Evolutionary conservation across 2,888 invertebrate species (phyloP).

Genomic region (Tricholauxania praeusta): DNA sequence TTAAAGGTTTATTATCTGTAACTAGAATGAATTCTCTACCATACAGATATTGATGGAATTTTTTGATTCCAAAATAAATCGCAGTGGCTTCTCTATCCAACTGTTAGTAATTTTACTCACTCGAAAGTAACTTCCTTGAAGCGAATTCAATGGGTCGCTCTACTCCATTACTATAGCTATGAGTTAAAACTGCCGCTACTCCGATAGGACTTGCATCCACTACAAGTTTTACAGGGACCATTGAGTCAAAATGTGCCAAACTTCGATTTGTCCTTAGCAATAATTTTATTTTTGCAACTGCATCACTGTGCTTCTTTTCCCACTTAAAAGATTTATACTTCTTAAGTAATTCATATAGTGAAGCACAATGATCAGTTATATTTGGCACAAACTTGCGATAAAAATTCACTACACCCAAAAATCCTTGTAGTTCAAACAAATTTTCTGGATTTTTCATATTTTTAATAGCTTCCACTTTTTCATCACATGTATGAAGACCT

Average conservation of each 20-base stretch:
- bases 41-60: background rate
- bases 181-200: constrained; percentile 57
- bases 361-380: constrained; percentile 18
- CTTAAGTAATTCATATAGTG: too few species aligned
- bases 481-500: constrained; percentile 1
- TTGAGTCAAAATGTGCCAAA: constrained; percentile 49
- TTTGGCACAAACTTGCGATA: constrained; percentile 59
- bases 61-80: constrained; percentile 12
- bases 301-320: constrained; percentile 51
- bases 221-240: constrained; percentile 34
- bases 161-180: constrained; percentile 55
- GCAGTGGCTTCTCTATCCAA: constrained; percentile 30
- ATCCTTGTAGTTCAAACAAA: constrained; percentile 49
- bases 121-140: constrained; percentile 47
- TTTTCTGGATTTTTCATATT: constrained; percentile 44
- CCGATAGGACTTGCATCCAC: constrained; percentile 52
- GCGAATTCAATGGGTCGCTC: constrained; percentile 63
- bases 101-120: constrained; percentile 36
- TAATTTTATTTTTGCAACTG: constrained; percentile 56
- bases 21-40: background rate
- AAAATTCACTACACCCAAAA: constrained; percentile 55
- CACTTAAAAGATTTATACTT: constrained; percentile 50
- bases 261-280: constrained; percentile 45
- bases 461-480: constrained; percentile 42
- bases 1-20: too few species aligned